Evolutionary conservation across 2,888 invertebrate species (phyloP).

Genomic region (Hirtodrosophila cameraria): DNA sequence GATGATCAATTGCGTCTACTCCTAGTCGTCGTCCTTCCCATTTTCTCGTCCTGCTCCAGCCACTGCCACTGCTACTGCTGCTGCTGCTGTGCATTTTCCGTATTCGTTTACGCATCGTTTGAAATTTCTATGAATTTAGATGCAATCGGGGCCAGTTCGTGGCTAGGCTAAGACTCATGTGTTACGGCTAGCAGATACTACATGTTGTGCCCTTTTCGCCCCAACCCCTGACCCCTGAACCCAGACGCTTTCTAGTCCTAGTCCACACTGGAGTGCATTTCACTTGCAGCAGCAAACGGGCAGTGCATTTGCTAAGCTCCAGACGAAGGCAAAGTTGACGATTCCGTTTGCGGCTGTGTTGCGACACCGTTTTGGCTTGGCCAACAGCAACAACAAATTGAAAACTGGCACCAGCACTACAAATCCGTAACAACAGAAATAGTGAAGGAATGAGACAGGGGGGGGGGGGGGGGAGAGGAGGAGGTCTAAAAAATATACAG

Average conservation of each 20-base stretch:
- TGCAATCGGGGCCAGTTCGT: conserved; percentile 80
- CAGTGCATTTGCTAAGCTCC: conserved; percentile 76
- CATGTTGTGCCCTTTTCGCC: conserved; percentile 18
- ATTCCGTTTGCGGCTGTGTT: conserved; percentile 58
- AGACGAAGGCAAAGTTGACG: conserved; percentile 78
- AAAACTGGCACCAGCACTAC: conserved; percentile 11
- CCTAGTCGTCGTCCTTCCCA: conserved; percentile 21
- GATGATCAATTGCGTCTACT: conserved; percentile 38
- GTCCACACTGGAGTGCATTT: conserved; percentile 72
- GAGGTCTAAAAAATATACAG: conserved; percentile 44
- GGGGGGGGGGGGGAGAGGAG: no score
- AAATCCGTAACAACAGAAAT: conserved; percentile 37
- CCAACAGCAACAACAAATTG: conserved; percentile 39
- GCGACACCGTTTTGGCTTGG: no score
- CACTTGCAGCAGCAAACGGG: conserved; percentile 61
- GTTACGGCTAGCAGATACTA: conserved; percentile 58
- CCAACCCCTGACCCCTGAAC: conserved; percentile 3
- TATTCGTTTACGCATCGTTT: conserved; percentile 82
- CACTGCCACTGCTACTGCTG: background rate
- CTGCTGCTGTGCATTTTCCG: conserved; percentile 69
- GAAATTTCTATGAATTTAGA: conserved; percentile 83
- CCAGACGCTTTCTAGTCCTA: no score
- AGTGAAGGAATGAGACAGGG: conserved; percentile 14
- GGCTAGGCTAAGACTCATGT: conserved; percentile 74
- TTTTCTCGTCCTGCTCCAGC: background rate